Evolutionary conservation across 2,113 vertebrate species (phyloP).

Genomic region (Bucco capensis): DNA sequence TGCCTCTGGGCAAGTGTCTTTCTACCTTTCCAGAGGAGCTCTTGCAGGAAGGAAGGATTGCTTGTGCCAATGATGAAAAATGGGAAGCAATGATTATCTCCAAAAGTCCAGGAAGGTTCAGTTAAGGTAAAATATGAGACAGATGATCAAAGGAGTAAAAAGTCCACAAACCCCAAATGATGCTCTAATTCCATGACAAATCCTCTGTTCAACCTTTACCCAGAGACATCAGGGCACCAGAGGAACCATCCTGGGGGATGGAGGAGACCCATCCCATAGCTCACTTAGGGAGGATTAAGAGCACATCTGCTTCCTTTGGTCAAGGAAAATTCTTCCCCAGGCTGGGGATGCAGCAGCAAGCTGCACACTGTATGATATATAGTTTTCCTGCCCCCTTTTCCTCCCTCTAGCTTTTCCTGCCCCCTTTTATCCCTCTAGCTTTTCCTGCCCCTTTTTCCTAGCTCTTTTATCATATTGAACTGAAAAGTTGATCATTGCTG

Average conservation of each 20-base stretch:
- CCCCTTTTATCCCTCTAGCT: too few relatives aligned
- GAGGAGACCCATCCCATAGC: conserved; percentile 11
- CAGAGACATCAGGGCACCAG: conserved; percentile 49
- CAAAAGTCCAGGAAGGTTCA: conserved; percentile 19
- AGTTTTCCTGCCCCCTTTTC: too few relatives aligned
- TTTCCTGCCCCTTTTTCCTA: too few relatives aligned
- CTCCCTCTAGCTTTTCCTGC: too few relatives aligned
- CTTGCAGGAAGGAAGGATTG: background rate
- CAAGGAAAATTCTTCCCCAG: conserved; percentile 18
- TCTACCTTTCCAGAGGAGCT: background rate
- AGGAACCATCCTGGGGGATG: conserved; percentile 25
- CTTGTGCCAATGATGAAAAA: conserved; percentile 27
- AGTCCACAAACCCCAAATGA: conserved; percentile 28
- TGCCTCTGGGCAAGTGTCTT: background rate
- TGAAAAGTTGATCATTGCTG: background rate
- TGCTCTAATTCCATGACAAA: conserved; percentile 32
- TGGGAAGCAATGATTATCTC: conserved; percentile 33
- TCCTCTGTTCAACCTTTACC: background rate
- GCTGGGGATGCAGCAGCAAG: conserved; percentile 27
- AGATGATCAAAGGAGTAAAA: conserved; percentile 44
- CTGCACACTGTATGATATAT: background rate
- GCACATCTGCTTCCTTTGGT: conserved; percentile 62
- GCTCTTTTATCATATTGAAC: too few relatives aligned
- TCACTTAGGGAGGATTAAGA: conserved; percentile 34
- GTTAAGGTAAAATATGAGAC: conserved; percentile 48